These are phyloP conservation scores for Regulus satrapa DNA, from an alignment of 2,113 vertebrate species.

Conservation along the genomic window DNA sequence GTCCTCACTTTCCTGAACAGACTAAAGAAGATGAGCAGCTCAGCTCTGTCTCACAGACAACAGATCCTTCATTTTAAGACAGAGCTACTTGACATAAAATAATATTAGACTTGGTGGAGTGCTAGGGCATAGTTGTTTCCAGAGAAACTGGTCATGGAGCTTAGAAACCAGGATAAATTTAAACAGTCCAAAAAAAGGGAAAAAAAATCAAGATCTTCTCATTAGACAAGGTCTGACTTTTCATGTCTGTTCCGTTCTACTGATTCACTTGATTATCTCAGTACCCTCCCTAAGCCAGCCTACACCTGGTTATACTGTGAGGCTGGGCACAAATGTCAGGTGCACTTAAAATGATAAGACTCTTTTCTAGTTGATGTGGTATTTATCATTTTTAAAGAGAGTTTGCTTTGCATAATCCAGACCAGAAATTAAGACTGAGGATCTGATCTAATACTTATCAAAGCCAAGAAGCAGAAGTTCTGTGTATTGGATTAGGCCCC, in stretches of 20 bases:
- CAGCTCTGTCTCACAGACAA: not conserved
- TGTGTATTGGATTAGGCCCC: not conserved
- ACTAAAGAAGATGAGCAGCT: not conserved
- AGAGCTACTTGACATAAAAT: not conserved
- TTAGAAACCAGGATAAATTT: not conserved
- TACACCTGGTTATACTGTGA: not conserved
- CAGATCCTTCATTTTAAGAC: not conserved
- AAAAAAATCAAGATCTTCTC: not conserved
- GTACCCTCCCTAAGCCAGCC: not conserved
- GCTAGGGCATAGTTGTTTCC: not conserved
- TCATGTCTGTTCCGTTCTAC: not conserved
- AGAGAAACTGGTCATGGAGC: not conserved
- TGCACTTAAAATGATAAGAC: not conserved
- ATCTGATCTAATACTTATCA: not conserved
- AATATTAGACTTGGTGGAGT: not conserved
- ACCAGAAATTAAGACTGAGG: not conserved
- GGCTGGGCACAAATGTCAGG: not conserved
- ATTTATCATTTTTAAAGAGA: not conserved
- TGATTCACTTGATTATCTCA: not conserved
- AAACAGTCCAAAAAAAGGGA: not conserved
- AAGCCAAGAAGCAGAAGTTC: not conserved
- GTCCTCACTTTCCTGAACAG: not conserved
- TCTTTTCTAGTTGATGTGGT: not conserved
- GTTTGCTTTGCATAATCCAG: not conserved
- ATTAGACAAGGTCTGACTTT: not conserved